A percentile compares a stretch with the other conserved stretches of the same genome.
phyloP scores from a whole-genome alignment of 2,797 vertebrate genomes.

The Apogon hyalosoma region DNA sequence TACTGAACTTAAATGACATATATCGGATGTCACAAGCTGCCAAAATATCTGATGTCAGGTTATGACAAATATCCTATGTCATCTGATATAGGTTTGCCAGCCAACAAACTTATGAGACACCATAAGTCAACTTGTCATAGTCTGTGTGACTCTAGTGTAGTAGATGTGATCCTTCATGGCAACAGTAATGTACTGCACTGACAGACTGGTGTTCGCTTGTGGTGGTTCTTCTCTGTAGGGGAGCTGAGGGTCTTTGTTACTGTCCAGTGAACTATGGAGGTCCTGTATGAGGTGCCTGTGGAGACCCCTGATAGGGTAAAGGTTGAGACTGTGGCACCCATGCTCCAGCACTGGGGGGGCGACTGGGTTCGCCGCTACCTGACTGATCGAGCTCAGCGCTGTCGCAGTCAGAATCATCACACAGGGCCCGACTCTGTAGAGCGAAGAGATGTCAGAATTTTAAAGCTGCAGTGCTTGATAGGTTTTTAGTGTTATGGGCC shows the following conservation, averaged over 20 bases:
- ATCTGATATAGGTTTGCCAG: slow-evolving; percentile 64
- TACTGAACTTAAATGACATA: slow-evolving; percentile 69
- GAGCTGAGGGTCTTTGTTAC: slow-evolving; percentile 57
- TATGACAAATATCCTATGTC: slow-evolving; percentile 72
- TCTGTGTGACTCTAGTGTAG: slow-evolving; percentile 58
- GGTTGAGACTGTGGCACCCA: slow-evolving; percentile 76
- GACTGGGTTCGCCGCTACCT: slow-evolving; percentile 89
- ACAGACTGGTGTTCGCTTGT: slow-evolving; percentile 63
- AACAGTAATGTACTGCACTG: slow-evolving; percentile 77
- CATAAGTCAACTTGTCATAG: slow-evolving; percentile 72
- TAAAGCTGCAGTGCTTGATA: no score
- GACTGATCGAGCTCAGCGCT: slow-evolving; percentile 92
- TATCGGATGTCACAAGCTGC: slow-evolving; percentile 80
- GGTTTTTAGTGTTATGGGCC: no score
- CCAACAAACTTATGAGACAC: slow-evolving; percentile 70
- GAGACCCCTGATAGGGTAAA: slow-evolving; percentile 63
- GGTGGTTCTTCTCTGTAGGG: slow-evolving; percentile 55
- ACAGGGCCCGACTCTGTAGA: slow-evolving; percentile 79
- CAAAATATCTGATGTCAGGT: slow-evolving; percentile 73
- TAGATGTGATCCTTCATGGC: slow-evolving; percentile 69
- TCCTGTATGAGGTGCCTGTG: slow-evolving; percentile 68
- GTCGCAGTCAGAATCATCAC: slow-evolving; percentile 95
- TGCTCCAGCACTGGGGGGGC: slow-evolving; percentile 86
- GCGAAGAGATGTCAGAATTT: not conserved
- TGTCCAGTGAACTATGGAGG: slow-evolving; percentile 67